Base-by-base conservation (phyloP, 2,888 invertebrate genomes). In the Beris chalybata region DNA sequence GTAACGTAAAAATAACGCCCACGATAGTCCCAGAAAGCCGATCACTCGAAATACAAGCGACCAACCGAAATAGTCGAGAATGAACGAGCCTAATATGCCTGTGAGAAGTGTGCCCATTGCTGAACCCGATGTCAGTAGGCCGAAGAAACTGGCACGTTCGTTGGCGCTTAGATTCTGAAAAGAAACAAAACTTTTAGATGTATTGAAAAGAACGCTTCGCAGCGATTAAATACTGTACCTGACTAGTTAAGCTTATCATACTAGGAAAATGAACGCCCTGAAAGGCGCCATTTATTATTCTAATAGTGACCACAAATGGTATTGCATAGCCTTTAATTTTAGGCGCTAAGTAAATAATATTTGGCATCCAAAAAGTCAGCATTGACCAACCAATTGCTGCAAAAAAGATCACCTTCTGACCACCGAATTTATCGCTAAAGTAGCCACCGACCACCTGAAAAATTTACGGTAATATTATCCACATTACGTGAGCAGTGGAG, bases 221-320 rank as follows among this genome's bases (percentile, higher is more conserved):
- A 38, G 7, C 9, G 38, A 3, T 22, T 22, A 12, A 64, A 11
- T 11, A 52, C 52, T 29, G 67, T 66, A 80, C 80, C 71, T 80
- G 84, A 72, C 88, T 87, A 55, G 88, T 86, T 61, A 90, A 76
- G 74, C 88, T 88, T 61, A 88, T 88, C 83, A 89, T 84, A 72
- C 87, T 85, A 58, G 89, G 89, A 78, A 87, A 87, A 77, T 89
- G 89, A 53, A 87, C 85, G 63, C 87, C 82, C 70, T 89, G 89
- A 73, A 85, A 84, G n/a, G 87, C 84, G 56, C 89, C 89, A 72
- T 87, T 85, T 5, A 87, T 74, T 38, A 87, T 84, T 71, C 89
- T 80, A 45, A 86, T 79, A 13, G 83, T 76, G n/a, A 88, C 84
- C 64, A 88, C 81, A 53, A 87, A 81, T 43, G 82, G 81, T 67